These are phyloP conservation scores for Eptatretus atami DNA, from an alignment of 2,797 vertebrate genomes.

Conservation along the genomic window DNA sequence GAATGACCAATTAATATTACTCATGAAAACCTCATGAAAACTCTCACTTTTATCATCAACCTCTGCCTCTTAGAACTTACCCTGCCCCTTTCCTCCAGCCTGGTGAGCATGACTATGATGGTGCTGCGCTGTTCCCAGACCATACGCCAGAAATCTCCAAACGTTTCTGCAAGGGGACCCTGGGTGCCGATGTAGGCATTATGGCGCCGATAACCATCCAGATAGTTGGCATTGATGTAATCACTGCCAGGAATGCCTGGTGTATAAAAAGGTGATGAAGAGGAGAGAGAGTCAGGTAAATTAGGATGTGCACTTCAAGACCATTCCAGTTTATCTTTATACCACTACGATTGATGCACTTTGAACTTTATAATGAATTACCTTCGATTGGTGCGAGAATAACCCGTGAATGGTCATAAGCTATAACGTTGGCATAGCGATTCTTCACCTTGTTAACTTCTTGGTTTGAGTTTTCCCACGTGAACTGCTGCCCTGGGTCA, in stretches of 20 bases:
- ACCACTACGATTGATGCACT: too few species aligned
- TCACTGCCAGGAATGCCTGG: conserved; percentile 76
- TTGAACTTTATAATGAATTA: conserved; percentile 14
- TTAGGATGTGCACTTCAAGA: too few species aligned
- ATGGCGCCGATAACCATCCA: conserved; percentile 84
- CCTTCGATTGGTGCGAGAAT: conserved; percentile 77
- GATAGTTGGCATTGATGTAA: conserved; percentile 90
- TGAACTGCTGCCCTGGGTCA: conserved; percentile 93
- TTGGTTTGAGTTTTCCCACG: conserved; percentile 94
- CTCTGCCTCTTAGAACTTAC: conserved; percentile 16
- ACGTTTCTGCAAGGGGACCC: conserved; percentile 65
- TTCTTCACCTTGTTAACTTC: conserved; percentile 99
- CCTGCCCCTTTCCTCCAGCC: conserved; percentile 79
- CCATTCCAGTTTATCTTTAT: too few species aligned
- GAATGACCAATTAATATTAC: too few species aligned
- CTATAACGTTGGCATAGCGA: conserved; percentile 93
- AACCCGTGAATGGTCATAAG: conserved; percentile 86
- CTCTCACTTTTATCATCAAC: too few species aligned
- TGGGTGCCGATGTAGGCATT: conserved; percentile 92
- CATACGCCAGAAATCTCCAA: conserved; percentile 95
- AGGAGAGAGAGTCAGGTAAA: not conserved
- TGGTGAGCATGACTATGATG: conserved; percentile 90
- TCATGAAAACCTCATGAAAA: too few species aligned
- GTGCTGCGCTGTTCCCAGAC: conserved; percentile 89
- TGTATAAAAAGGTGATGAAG: not conserved